A percentile compares a stretch with the other conserved stretches of the same genome.
Conservation (phyloP, 2,797 vertebrate genomes). For the Mus caroli region DNA sequence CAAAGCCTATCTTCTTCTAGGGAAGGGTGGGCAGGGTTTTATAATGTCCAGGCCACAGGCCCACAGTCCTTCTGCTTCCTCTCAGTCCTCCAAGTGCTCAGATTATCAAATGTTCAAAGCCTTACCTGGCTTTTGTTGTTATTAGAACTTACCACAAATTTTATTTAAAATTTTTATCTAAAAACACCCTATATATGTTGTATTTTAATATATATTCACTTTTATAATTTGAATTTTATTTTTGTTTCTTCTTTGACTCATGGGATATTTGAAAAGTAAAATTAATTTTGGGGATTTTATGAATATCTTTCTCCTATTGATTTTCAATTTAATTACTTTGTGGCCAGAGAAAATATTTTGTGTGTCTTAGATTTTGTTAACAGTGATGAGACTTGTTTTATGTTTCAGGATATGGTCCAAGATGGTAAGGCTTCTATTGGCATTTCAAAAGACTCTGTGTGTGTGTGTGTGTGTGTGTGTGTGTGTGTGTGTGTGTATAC, state of each 20-base stretch:
- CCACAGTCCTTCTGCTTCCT: not conserved
- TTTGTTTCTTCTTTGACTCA: not conserved
- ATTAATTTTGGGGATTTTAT: not conserved
- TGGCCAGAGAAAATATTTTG: constrained; percentile 3
- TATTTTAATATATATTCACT: not conserved
- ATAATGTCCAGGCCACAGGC: not conserved
- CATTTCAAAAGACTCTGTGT: not conserved
- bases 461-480: too few species aligned
- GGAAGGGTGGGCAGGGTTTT: not conserved
- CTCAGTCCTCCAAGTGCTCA: not conserved
- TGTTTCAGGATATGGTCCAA: not conserved
- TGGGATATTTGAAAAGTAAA: not conserved
- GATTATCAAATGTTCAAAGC: not conserved
- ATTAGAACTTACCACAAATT: not conserved
- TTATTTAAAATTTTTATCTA: not conserved
- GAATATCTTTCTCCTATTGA: not conserved
- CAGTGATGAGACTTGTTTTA: not conserved
- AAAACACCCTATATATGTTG: not conserved
- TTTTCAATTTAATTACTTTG: not conserved
- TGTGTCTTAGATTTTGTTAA: not conserved
- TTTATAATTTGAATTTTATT: not conserved
- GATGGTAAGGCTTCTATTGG: not conserved
- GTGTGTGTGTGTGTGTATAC: too few species aligned
- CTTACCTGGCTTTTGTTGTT: not conserved
- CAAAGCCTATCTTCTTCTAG: not conserved